These are phyloP conservation scores for Gallirallus australis DNA, from an alignment of 2,797 vertebrate genomes.

Conservation along the genomic window DNA sequence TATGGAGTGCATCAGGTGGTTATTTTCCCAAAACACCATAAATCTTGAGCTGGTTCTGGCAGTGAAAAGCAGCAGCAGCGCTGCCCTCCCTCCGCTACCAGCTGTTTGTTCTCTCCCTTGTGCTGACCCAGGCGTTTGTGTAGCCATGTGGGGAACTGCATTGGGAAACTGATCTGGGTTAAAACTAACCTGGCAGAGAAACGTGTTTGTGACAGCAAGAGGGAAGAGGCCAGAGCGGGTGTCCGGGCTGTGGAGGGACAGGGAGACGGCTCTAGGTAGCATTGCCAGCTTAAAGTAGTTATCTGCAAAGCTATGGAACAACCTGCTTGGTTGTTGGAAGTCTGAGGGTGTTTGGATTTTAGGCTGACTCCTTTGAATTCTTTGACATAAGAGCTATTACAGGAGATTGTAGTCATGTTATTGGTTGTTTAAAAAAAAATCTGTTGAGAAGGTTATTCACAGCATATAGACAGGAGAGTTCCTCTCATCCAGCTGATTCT, in stretches of 20 bases:
- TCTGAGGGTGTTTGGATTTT: background rate
- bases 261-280: background rate
- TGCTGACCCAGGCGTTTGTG: constrained; percentile 42
- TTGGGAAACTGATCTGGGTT: constrained; percentile 49
- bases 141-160: constrained; percentile 17
- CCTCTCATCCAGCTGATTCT: background rate
- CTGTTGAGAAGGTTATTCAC: background rate
- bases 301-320: accelerated
- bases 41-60: constrained; percentile 37
- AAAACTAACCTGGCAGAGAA: constrained; percentile 42
- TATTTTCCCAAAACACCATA: constrained; percentile 14
- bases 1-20: constrained; percentile 16
- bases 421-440: background rate
- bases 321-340: background rate
- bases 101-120: constrained; percentile 50
- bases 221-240: constrained; percentile 33
- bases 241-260: background rate
- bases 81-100: constrained; percentile 10
- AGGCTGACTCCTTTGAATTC: background rate
- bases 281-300: background rate
- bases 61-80: background rate
- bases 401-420: background rate
- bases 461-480: background rate
- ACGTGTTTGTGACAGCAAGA: constrained; percentile 28
- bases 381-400: background rate